phyloP scores from a whole-genome alignment of 2,888 invertebrate species.

The Drosophila infuscata region DNA sequence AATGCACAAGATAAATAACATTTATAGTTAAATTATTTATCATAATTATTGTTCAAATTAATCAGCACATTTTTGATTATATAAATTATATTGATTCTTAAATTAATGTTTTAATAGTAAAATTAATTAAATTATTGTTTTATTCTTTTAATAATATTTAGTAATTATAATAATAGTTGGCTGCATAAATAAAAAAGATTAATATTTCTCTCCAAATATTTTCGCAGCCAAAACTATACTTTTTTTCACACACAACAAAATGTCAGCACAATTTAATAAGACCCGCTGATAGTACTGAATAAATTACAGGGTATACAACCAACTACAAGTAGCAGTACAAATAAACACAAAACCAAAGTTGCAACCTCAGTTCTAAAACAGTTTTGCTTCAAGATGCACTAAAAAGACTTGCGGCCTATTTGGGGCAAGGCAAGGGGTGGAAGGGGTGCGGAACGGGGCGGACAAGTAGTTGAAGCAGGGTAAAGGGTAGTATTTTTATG shows the following conservation, averaged over 20 bases:
- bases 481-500: conserved; percentile 43
- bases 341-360: conserved; percentile 46
- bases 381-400: conserved; percentile 48
- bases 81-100: neutral
- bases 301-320: conserved; percentile 30
- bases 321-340: conserved; percentile 28
- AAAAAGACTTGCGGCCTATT: conserved; percentile 54
- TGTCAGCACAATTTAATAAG: neutral
- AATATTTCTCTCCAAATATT: neutral
- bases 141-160: neutral
- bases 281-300: rapidly evolving
- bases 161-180: neutral
- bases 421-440: neutral
- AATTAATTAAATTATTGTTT: neutral
- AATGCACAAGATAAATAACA: neutral
- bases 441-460: too few species aligned
- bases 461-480: neutral
- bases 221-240: neutral
- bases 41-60: neutral
- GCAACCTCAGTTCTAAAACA: conserved; percentile 43
- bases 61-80: neutral
- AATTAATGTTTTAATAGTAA: neutral
- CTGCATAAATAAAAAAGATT: neutral
- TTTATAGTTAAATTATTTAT: neutral
- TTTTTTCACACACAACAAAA: neutral